phyloP scores from a whole-genome alignment of 1,140 invertebrate species.

The Drosophila bifasciata region DNA sequence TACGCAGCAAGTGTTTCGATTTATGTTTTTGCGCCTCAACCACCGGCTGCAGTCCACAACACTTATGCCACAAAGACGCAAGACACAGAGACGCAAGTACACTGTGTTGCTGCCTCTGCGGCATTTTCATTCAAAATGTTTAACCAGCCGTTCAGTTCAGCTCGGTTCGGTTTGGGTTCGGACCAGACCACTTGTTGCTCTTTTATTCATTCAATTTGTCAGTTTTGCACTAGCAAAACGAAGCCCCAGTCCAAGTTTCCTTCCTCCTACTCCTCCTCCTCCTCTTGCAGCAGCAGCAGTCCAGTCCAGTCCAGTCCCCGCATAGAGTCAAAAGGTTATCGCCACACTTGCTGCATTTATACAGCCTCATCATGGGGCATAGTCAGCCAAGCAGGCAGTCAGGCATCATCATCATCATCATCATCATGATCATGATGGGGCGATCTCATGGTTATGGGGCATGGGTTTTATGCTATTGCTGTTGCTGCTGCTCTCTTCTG shows the following conservation, averaged over 20 bases:
- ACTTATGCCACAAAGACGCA: conserved; percentile 43
- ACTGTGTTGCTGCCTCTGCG: conserved; percentile 42
- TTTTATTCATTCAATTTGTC: conserved; percentile 84
- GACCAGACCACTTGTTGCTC: conserved; percentile 82
- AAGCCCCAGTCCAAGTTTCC: conserved; percentile 21
- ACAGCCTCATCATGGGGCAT: conserved; percentile 60
- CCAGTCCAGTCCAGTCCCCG: conserved; percentile 24
- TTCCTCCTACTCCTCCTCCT: neutral
- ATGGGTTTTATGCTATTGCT: conserved; percentile 17
- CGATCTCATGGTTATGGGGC: conserved; percentile 17
- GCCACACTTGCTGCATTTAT: conserved; percentile 76
- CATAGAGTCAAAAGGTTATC: conserved; percentile 83
- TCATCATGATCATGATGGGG: conserved; percentile 52
- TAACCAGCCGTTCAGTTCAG: conserved; percentile 52
- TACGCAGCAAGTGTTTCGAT: conserved; percentile 78
- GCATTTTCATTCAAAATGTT: conserved; percentile 81
- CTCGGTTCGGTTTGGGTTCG: conserved; percentile 1
- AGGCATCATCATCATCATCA: conserved; percentile 38
- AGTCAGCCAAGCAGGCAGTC: too few relatives aligned
- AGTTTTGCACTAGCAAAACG: conserved; percentile 74
- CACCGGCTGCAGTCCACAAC: conserved; percentile 18
- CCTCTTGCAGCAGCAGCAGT: neutral
- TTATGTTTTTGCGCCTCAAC: conserved; percentile 79
- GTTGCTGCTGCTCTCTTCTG: conserved; percentile 27
- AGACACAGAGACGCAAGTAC: conserved; percentile 34